Evolutionary conservation across 1,140 invertebrate genomes (phyloP), one percentile per base, ranked within the genome.

Genomic region (Megalopta genalis): DNA sequence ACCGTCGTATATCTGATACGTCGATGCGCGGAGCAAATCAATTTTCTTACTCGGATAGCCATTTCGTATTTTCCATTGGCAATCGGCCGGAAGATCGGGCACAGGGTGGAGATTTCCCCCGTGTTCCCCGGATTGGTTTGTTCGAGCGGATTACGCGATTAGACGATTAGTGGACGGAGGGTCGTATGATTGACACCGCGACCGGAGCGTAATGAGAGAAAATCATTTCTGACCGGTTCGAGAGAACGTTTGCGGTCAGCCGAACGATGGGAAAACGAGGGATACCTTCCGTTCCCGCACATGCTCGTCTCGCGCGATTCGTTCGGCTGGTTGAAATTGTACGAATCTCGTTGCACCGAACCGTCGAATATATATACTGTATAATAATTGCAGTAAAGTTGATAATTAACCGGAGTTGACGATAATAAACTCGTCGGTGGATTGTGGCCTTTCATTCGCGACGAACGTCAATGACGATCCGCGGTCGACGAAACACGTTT

Each of bases 181-280:
- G 86, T 85, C 75, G 86, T 85, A 87, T 89, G 90, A 91, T 91
- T 90, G 89, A 89, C 87, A 88, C 83, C 57, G 77, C 81, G 81
- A 77, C 78, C 72, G 85, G 74, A 85, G 83, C 71, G 82, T 89
- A 90, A 90, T 80, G 83, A 86, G 86, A 81, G 79, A 89, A 90
- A 90, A 90, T 90, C 72, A 82, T 89, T 83, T 84, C 80, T 85
- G 83, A 68, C 83, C 74, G 67, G 71, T 49, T 57, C 27, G 52
- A 65, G 52, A 65, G 69, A 87, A 86, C 88, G 86, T 79, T 84
- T 23, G 68, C 81, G 78, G 67, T 64, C 39, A 54, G 60, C 60
- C 67, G 75, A 77, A 79, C 82, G 60, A 62, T 80, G 84, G 75
- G 77, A 80, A 82, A 82, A 85, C 9, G 10, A 42, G 32, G n/a